Evolutionary conservation across 2,113 vertebrate species (phyloP).

Genomic region (Terrapene triunguis): DNA sequence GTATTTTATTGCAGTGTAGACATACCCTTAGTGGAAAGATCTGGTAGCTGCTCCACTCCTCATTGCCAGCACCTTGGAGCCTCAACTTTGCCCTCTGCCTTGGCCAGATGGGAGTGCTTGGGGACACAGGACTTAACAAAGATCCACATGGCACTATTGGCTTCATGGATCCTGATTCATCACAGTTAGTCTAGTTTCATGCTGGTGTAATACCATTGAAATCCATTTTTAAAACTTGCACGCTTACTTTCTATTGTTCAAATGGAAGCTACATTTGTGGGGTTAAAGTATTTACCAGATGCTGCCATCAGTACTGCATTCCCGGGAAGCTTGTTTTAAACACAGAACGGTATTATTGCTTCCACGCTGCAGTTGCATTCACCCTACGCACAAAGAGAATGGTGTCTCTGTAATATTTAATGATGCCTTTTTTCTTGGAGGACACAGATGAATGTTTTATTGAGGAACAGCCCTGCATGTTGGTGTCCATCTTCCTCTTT

Average conservation of each 20-base stretch:
- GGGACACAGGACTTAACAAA: neutral
- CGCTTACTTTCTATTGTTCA: neutral
- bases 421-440: neutral
- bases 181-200: neutral
- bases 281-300: slow-evolving; percentile 27
- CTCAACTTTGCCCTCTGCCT: neutral
- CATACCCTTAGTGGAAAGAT: neutral
- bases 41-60: neutral
- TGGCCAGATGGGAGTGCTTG: neutral
- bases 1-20: neutral
- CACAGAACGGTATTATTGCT: neutral
- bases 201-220: neutral
- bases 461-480: slow-evolving; percentile 22
- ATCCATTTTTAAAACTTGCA: neutral
- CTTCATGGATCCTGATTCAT: neutral
- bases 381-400: neutral
- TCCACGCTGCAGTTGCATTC: neutral
- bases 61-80: neutral
- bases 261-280: neutral
- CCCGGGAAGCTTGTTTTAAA: neutral
- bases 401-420: neutral
- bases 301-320: slow-evolving; percentile 19
- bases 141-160: neutral
- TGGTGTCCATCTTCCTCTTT: neutral
- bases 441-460: slow-evolving; percentile 6